A percentile compares a stretch with the other conserved stretches of the same genome.
phyloP scores from a whole-genome alignment of 2,797 vertebrate species.

The Columba guinea region DNA sequence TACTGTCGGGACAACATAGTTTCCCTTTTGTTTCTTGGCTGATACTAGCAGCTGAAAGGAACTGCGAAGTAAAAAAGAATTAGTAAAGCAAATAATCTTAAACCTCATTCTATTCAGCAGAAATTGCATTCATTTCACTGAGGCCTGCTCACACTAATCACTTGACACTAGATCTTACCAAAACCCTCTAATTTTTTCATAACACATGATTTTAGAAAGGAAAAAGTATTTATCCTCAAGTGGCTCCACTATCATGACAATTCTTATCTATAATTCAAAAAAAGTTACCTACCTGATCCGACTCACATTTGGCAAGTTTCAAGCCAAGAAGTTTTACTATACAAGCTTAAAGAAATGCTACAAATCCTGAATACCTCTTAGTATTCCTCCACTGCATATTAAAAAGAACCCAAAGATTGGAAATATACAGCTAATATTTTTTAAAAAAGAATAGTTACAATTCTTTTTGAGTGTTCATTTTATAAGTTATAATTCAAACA shows the following conservation, averaged over 20 bases:
- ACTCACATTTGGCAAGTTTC: neutral
- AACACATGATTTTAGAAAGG: neutral
- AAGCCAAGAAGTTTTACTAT: neutral
- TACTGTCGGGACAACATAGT: neutral
- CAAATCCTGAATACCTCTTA: neutral
- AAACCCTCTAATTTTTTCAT: neutral
- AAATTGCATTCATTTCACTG: neutral
- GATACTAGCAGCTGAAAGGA: neutral
- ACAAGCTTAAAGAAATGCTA: neutral
- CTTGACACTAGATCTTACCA: neutral
- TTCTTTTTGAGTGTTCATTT: neutral
- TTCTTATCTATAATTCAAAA: neutral
- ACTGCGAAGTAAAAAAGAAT: neutral
- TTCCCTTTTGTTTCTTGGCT: neutral
- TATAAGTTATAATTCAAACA: neutral
- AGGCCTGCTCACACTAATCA: neutral
- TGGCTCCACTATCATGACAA: neutral
- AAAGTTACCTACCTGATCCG: neutral
- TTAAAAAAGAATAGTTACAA: neutral
- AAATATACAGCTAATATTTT: neutral
- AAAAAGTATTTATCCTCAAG: neutral
- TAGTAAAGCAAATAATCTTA: neutral
- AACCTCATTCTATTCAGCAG: neutral
- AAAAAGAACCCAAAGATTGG: neutral
- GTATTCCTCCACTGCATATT: neutral